phyloP scores from a whole-genome alignment of 2,888 invertebrate genomes.

The Agrotis exclamationis region DNA sequence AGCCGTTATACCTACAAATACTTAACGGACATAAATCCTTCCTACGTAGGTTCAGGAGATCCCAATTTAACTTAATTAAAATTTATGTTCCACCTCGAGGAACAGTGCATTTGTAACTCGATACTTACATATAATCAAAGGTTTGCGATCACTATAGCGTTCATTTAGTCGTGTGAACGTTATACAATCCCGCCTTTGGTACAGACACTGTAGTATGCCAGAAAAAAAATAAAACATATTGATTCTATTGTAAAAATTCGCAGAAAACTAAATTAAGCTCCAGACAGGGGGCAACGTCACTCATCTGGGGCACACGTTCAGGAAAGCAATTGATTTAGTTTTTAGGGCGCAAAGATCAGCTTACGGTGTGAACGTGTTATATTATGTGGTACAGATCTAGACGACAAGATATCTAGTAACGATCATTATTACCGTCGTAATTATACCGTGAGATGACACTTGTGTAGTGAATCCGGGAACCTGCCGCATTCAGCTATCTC shows the following conservation, averaged over 20 bases:
- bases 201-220: conserved; percentile 28
- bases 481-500: conserved; percentile 22
- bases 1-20: conserved; percentile 23
- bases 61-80: conserved; percentile 52
- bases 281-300: conserved; percentile 68
- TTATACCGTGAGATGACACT: conserved; percentile 71
- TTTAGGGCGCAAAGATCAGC: conserved; percentile 79
- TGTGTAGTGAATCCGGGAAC: conserved; percentile 54
- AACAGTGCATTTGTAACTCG: conserved; percentile 48
- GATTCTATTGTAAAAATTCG: conserved; percentile 46
- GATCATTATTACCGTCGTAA: conserved; percentile 63
- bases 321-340: conserved; percentile 72
- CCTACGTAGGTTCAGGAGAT: conserved; percentile 41
- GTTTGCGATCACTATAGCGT: conserved; percentile 47
- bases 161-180: conserved; percentile 51
- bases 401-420: conserved; percentile 67
- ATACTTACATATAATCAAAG: conserved; percentile 53
- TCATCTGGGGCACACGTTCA: conserved; percentile 69
- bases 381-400: conserved; percentile 70
- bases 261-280: conserved; percentile 63
- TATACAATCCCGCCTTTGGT: conserved; percentile 39
- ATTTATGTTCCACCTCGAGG: conserved; percentile 39
- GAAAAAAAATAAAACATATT: conserved; percentile 13
- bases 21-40: conserved; percentile 34
- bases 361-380: conserved; percentile 69